A percentile compares a stretch with the other conserved stretches of the same genome.
Conservation (phyloP, 2,113 vertebrate species). For the Pterophyllum scalare region DNA sequence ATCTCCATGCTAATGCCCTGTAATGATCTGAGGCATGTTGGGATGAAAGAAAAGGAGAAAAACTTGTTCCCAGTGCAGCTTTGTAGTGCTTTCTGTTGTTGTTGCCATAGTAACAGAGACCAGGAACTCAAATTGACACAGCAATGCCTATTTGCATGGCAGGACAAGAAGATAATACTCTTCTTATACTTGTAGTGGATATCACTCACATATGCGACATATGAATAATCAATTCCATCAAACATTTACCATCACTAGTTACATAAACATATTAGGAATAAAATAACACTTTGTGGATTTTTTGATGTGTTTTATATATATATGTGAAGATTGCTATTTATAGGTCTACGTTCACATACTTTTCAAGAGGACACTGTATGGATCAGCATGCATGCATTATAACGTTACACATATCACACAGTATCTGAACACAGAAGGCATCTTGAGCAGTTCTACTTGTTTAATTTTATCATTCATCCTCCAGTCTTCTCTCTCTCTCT, state of each 20-base stretch:
- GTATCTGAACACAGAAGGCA: constrained; percentile 37
- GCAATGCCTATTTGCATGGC: constrained; percentile 66
- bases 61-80: constrained; percentile 64
- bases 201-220: neutral
- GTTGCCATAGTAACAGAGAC: constrained; percentile 78
- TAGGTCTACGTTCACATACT: neutral
- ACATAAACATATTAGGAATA: neutral
- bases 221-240: neutral
- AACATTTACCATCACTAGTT: neutral
- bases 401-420: constrained; percentile 8
- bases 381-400: neutral
- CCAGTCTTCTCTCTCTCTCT: constrained; percentile 48
- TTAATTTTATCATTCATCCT: constrained; percentile 70
- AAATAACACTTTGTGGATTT: neutral
- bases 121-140: constrained; percentile 61
- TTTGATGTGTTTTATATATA: neutral
- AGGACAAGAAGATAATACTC: constrained; percentile 38
- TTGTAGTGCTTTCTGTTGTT: constrained; percentile 73
- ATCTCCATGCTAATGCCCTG: constrained; percentile 75
- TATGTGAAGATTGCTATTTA: neutral
- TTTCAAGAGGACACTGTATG: neutral
- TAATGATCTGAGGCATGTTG: constrained; percentile 74
- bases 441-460: constrained; percentile 55
- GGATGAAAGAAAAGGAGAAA: constrained; percentile 71
- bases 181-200: constrained; percentile 4